Percentiles rank a stretch among this genome's conserved stretches.
These are phyloP conservation scores for Columba livia DNA, from an alignment of 2,113 vertebrate genomes.

Conservation along the genomic window DNA sequence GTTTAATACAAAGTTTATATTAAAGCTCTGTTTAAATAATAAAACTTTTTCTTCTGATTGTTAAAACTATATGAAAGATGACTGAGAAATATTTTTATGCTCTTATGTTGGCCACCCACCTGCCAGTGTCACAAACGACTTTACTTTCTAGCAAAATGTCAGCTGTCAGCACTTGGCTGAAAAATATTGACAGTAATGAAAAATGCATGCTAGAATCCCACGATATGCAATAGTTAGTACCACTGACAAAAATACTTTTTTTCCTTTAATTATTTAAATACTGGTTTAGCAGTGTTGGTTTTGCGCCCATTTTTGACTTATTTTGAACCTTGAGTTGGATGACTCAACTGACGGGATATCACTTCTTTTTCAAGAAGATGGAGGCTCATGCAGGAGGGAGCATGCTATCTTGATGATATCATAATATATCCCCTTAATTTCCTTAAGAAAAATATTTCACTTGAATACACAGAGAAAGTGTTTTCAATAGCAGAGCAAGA, in stretches of 20 bases:
- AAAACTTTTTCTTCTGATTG: background rate
- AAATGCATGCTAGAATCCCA: background rate
- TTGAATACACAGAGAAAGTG: background rate
- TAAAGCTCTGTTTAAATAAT: background rate
- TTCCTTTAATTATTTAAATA: background rate
- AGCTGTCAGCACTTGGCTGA: background rate
- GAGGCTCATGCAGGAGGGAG: background rate
- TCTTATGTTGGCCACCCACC: background rate
- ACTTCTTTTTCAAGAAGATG: background rate
- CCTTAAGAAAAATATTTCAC: background rate
- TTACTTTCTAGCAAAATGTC: background rate
- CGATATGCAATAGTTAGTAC: background rate
- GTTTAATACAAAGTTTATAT: background rate
- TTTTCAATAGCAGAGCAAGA: background rate
- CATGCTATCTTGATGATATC: background rate
- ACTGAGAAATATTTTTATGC: background rate
- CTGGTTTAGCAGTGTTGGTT: background rate
- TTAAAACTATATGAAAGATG: background rate
- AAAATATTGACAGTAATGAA: background rate
- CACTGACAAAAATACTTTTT: background rate
- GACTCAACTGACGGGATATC: background rate
- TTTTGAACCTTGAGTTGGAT: background rate
- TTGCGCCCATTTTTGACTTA: background rate
- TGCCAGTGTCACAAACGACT: background rate
- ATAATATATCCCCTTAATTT: background rate